Conservation (phyloP, 2,113 vertebrate species). For the Elephas maximus region DNA sequence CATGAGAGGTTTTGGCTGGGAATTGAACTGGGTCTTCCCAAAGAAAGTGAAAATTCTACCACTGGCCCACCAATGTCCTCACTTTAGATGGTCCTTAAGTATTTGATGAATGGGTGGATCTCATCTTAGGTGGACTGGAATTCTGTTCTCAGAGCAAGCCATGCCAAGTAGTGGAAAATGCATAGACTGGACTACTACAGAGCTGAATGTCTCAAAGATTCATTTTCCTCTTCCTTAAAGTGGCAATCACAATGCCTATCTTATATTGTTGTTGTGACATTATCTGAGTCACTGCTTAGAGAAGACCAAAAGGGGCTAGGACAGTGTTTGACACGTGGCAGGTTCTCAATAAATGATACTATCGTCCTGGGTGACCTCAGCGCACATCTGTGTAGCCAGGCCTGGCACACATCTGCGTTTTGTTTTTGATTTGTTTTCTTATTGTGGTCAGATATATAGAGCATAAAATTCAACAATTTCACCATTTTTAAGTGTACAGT, state of each 20-base stretch:
- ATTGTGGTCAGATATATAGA: not conserved
- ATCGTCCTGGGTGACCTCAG: not conserved
- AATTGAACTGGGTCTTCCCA: not conserved
- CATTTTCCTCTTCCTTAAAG: not conserved
- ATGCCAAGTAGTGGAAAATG: not conserved
- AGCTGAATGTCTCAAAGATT: no score
- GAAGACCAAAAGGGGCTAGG: not conserved
- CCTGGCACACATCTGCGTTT: not conserved
- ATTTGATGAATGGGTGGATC: not conserved
- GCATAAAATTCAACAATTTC: not conserved
- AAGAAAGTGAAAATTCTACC: not conserved
- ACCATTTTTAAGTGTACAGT: not conserved
- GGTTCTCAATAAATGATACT: not conserved
- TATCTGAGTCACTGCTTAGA: not conserved
- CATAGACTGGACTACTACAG: not conserved
- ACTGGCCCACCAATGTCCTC: no score
- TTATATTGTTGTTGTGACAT: rapidly evolving
- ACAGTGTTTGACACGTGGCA: rapidly evolving
- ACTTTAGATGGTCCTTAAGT: not conserved
- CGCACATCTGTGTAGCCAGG: not conserved
- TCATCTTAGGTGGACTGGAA: not conserved
- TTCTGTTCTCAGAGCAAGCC: not conserved
- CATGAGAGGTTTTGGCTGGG: not conserved
- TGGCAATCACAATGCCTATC: not conserved
- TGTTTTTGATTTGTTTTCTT: not conserved